Evolutionary conservation across 2,797 vertebrate species (phyloP).

Genomic region (Spinus pinus): DNA sequence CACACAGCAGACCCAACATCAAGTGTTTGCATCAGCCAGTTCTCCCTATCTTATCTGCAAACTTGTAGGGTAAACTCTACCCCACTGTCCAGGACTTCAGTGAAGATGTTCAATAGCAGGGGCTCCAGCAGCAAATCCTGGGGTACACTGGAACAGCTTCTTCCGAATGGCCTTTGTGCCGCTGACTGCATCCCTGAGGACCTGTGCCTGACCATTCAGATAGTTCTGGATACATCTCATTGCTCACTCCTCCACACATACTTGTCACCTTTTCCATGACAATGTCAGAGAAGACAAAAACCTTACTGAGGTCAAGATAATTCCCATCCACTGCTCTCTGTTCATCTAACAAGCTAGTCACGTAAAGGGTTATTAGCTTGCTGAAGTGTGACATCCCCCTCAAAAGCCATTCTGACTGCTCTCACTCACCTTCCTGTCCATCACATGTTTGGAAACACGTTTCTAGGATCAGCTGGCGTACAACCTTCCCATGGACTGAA

Average conservation of each 20-base stretch:
- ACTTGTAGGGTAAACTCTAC: background rate
- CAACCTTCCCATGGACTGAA: background rate
- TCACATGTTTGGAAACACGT: accelerated
- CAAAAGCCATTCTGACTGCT: background rate
- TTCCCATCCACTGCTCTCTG: background rate
- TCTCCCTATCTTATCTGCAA: background rate
- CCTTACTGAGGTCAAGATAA: background rate
- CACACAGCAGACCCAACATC: background rate
- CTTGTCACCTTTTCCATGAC: background rate
- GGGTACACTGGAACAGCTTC: background rate
- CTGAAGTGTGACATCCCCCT: background rate
- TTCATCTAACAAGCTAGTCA: background rate
- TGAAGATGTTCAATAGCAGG: background rate
- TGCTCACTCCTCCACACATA: background rate
- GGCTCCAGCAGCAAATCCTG: background rate
- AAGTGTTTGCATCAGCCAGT: accelerated
- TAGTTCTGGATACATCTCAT: background rate
- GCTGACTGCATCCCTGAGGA: accelerated
- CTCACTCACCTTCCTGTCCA: background rate
- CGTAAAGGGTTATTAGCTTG: background rate
- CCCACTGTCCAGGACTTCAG: background rate
- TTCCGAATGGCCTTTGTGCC: background rate
- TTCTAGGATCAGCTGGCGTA: background rate
- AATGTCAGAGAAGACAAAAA: background rate
- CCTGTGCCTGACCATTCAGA: background rate